Evolutionary conservation across 2,113 vertebrate genomes (phyloP).

Genomic region (Lophochroa leadbeateri): DNA sequence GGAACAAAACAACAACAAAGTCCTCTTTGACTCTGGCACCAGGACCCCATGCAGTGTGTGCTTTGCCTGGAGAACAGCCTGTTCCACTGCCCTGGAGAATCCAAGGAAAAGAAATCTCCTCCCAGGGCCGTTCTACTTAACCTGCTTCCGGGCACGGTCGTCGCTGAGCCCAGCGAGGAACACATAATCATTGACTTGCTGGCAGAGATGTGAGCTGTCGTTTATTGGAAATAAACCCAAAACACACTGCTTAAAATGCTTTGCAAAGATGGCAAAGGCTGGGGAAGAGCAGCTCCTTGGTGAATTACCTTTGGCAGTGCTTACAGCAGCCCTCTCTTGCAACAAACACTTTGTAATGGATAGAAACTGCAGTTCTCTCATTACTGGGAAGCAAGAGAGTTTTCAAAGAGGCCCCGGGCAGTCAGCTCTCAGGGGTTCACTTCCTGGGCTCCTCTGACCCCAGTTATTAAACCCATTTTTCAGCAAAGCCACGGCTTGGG

Average conservation of each 20-base stretch:
- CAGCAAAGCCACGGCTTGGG: neutral
- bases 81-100: neutral
- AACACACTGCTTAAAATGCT: neutral
- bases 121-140: neutral
- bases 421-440: neutral
- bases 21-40: no score
- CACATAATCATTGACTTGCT: neutral
- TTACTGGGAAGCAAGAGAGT: neutral
- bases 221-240: slow-evolving; percentile 18
- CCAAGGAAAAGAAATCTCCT: neutral
- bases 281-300: neutral
- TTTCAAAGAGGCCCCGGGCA: neutral
- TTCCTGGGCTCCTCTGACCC: slow-evolving; percentile 6
- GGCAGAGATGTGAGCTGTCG: neutral
- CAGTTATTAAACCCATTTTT: slow-evolving; percentile 62
- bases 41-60: neutral
- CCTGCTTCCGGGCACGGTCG: rapidly evolving
- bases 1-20: neutral
- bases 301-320: neutral
- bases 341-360: neutral
- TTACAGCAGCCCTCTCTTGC: neutral
- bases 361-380: neutral
- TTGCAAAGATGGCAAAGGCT: neutral
- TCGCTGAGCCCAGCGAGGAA: neutral
- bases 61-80: neutral